Percentiles rank a stretch among this genome's conserved stretches.
phyloP scores from a whole-genome alignment of 2,113 vertebrate genomes.

The Strigops habroptila region DNA sequence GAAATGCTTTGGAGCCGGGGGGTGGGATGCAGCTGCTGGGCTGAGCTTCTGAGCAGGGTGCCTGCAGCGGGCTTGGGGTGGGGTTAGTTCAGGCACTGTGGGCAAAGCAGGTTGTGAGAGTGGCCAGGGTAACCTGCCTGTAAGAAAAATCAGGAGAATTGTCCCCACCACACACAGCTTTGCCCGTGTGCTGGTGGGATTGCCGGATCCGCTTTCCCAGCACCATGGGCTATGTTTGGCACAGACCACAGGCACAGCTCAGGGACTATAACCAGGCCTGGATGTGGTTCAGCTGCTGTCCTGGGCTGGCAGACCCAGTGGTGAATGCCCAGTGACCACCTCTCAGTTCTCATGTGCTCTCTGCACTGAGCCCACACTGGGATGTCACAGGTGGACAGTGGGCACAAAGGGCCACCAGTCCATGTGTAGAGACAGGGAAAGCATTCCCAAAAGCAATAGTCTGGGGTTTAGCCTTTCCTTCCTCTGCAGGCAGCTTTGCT shows the following conservation, averaged over 20 bases:
- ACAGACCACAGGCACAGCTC: neutral
- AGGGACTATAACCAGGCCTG: neutral
- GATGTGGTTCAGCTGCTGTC: neutral
- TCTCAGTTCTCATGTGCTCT: neutral
- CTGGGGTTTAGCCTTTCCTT: neutral
- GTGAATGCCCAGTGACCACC: rapidly evolving
- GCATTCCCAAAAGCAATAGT: rapidly evolving
- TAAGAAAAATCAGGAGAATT: neutral
- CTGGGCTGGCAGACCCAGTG: neutral
- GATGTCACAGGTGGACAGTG: neutral
- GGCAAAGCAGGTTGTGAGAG: neutral
- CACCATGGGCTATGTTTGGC: rapidly evolving
- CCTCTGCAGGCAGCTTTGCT: neutral
- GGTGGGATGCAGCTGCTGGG: neutral
- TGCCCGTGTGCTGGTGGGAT: rapidly evolving
- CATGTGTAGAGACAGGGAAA: rapidly evolving
- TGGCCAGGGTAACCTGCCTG: neutral
- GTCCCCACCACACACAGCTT: rapidly evolving
- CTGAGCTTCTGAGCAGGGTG: neutral
- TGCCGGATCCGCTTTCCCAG: rapidly evolving
- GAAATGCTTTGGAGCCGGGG: neutral
- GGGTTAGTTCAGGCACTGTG: neutral
- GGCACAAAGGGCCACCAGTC: neutral
- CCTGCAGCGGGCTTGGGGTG: neutral
- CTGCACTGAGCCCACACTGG: neutral